Percentiles rank a stretch among this genome's conserved stretches.
phyloP scores from a whole-genome alignment of 2,797 vertebrate genomes.

The Chromis chromis region DNA sequence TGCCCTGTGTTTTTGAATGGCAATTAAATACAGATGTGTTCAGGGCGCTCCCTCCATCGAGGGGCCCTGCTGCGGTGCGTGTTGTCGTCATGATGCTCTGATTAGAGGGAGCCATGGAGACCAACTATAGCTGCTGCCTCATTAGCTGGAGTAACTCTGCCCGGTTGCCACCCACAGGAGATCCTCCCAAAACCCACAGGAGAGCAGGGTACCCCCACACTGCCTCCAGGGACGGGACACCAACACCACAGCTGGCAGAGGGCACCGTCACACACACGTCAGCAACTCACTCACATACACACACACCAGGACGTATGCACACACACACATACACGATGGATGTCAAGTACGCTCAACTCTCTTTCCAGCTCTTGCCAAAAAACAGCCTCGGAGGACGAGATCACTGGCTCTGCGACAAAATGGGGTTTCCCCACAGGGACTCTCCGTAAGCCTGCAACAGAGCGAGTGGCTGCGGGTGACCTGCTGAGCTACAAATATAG shows the following conservation, averaged over 20 bases:
- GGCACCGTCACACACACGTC: conserved; percentile 24
- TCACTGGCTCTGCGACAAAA: conserved; percentile 54
- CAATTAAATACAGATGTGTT: conserved; percentile 62
- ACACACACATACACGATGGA: conserved; percentile 13
- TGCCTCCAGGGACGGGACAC: conserved; percentile 35
- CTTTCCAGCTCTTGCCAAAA: conserved; percentile 46
- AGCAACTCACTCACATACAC: conserved; percentile 15
- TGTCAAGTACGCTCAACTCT: conserved; percentile 24
- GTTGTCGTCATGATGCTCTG: conserved; percentile 55
- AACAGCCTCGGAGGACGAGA: conserved; percentile 47
- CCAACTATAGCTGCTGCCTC: conserved; percentile 61
- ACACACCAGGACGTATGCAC: conserved; percentile 11
- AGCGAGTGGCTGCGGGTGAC: conserved; percentile 56
- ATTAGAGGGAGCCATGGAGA: conserved; percentile 71
- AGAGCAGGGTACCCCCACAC: conserved; percentile 52
- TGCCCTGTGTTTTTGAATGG: conserved; percentile 29
- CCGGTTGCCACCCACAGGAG: conserved; percentile 62
- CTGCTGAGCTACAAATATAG: conserved; percentile 57
- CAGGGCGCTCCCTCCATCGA: conserved; percentile 37
- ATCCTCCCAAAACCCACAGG: conserved; percentile 71
- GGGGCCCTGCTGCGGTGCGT: conserved; percentile 42
- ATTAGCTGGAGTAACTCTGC: conserved; percentile 59
- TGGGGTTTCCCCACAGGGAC: conserved; percentile 68
- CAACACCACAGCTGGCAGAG: conserved; percentile 36
- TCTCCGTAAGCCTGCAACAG: conserved; percentile 40